Evolutionary conservation across 2,113 vertebrate genomes (phyloP).

Genomic region (Equus przewalskii): DNA sequence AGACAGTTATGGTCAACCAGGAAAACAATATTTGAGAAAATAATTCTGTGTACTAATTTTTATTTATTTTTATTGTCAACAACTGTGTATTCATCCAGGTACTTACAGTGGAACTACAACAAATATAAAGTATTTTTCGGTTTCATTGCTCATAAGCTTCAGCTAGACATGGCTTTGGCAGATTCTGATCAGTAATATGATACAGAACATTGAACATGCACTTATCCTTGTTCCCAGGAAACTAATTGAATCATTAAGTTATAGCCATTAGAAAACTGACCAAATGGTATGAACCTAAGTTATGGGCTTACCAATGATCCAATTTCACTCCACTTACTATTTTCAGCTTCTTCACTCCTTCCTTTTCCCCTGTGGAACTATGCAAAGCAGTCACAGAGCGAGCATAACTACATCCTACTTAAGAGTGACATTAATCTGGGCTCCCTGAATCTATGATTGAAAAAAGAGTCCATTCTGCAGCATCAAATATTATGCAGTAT

Average conservation of each 20-base stretch:
- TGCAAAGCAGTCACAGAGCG: constrained; percentile 4
- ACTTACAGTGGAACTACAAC: not conserved
- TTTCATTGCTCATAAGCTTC: constrained; percentile 36
- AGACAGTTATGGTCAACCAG: not conserved
- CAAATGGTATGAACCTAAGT: constrained; percentile 80
- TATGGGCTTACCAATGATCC: constrained; percentile 79
- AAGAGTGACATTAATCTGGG: not conserved
- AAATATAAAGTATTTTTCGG: not conserved
- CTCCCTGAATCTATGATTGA: not conserved
- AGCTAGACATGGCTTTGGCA: constrained; percentile 67
- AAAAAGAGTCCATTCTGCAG: not conserved
- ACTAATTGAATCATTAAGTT: constrained; percentile 87
- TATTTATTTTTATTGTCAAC: constrained; percentile 47
- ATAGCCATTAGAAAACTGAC: constrained; percentile 86
- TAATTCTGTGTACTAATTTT: not conserved
- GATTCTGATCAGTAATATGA: constrained; percentile 82
- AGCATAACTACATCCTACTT: not conserved
- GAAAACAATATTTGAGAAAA: constrained; percentile 39
- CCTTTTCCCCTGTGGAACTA: not conserved
- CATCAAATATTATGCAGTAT: not conserved
- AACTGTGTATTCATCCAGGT: not conserved
- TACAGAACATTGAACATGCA: constrained; percentile 85
- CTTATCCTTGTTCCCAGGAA: constrained; percentile 84
- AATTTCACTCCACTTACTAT: constrained; percentile 81
- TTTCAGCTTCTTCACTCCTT: not conserved